Evolutionary conservation across 2,888 invertebrate species (phyloP).

Genomic region (Charanyca ferruginea): DNA sequence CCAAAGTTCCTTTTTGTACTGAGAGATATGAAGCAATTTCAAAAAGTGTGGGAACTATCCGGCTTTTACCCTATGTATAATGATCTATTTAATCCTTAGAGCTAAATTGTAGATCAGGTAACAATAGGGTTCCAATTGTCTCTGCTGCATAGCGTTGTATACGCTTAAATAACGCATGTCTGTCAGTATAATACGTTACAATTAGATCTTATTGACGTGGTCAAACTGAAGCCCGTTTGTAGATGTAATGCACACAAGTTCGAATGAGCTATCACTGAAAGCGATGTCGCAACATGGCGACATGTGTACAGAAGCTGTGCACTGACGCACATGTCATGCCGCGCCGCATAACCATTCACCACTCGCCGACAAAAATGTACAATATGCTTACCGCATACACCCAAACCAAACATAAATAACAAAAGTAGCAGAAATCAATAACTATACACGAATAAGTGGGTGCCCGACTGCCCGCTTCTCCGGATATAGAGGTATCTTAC

Average conservation of each 20-base stretch:
- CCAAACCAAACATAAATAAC: constrained; percentile 35
- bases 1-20: no score
- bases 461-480: background rate
- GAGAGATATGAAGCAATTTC: no score
- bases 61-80: no score
- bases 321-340: constrained; percentile 68
- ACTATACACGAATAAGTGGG: constrained; percentile 10
- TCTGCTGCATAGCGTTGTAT: background rate
- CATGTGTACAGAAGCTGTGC: constrained; percentile 70
- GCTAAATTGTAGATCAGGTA: background rate
- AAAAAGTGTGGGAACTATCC: no score
- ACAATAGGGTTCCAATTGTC: background rate
- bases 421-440: constrained; percentile 45
- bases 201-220: no score
- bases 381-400: constrained; percentile 28
- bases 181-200: background rate
- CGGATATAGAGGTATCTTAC: constrained; percentile 5
- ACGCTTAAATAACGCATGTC: background rate
- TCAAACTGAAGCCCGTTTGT: no score
- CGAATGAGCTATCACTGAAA: constrained; percentile 37
- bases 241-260: constrained; percentile 28
- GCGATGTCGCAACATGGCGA: constrained; percentile 56
- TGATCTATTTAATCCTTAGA: constrained; percentile 4
- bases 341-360: constrained; percentile 20
- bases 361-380: constrained; percentile 48